Evolutionary conservation across 2,888 invertebrate species (phyloP).

Genomic region (Mesoligia furuncula): DNA sequence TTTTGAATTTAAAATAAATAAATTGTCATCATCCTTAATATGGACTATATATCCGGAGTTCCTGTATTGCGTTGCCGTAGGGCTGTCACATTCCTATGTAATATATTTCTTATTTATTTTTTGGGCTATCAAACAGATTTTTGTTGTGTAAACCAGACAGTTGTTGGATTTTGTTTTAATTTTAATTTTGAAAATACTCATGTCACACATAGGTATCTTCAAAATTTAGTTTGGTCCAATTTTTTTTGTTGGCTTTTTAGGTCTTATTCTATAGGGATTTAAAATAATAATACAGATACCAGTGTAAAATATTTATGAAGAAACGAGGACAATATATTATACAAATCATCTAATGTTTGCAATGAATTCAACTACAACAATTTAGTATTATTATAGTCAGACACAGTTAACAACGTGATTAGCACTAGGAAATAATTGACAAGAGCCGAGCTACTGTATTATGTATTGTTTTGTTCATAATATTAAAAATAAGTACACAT

Average conservation of each 20-base stretch:
- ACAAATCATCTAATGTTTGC: constrained; percentile 86
- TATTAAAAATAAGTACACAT: constrained; percentile 65
- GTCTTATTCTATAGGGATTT: neutral
- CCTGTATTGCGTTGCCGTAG: neutral
- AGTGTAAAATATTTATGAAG: constrained; percentile 90
- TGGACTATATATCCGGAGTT: neutral
- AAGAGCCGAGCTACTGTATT: constrained; percentile 74
- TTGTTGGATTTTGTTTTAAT: neutral
- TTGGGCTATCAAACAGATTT: neutral
- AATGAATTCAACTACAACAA: constrained; percentile 87
- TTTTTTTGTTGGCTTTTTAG: too few relatives aligned
- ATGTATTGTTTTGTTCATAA: constrained; percentile 66
- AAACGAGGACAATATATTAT: constrained; percentile 89
- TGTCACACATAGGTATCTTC: too few relatives aligned
- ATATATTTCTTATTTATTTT: neutral
- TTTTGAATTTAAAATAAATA: too few relatives aligned
- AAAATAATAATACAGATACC: constrained; percentile 72
- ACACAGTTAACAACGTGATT: constrained; percentile 80
- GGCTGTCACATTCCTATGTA: neutral
- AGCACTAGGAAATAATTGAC: constrained; percentile 84
- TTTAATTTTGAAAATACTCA: neutral
- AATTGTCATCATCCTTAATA: too few relatives aligned
- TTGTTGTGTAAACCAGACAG: neutral
- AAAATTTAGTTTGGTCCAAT: neutral
- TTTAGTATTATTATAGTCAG: constrained; percentile 80